Evolutionary conservation across 2,888 invertebrate genomes (phyloP).

Genomic region (Thelaira solivaga): DNA sequence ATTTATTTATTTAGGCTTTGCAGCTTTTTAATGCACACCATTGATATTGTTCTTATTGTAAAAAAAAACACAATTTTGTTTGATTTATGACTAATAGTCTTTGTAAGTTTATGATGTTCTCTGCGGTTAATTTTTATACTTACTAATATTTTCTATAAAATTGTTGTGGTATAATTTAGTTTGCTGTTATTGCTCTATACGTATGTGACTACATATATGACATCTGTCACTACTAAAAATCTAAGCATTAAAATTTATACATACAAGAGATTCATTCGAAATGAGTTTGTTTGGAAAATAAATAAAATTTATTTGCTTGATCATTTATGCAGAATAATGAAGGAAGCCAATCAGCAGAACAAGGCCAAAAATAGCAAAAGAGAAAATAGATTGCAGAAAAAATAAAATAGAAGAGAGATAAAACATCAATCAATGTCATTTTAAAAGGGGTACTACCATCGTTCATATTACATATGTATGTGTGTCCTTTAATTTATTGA

Average conservation of each 20-base stretch:
- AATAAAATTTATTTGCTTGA: constrained; percentile 58
- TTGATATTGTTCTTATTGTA: too few relatives aligned
- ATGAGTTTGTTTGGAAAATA: constrained; percentile 38
- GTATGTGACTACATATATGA: too few relatives aligned
- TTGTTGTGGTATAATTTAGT: too few relatives aligned
- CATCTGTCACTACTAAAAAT: constrained; percentile 18
- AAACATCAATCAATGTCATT: constrained; percentile 62
- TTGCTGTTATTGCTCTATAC: too few relatives aligned
- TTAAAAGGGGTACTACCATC: constrained; percentile 9
- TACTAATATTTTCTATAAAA: too few relatives aligned
- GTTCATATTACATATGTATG: not conserved
- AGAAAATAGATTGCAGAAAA: constrained; percentile 5
- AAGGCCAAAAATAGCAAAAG: constrained; percentile 17
- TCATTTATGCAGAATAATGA: constrained; percentile 59
- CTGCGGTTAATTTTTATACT: too few relatives aligned
- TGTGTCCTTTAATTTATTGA: not conserved
- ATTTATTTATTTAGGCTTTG: too few relatives aligned
- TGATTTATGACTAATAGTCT: too few relatives aligned
- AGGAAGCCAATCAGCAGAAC: constrained; percentile 54
- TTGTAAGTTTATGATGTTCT: too few relatives aligned
- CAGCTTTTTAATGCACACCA: too few relatives aligned
- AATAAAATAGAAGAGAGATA: constrained; percentile 24
- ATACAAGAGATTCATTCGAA: constrained; percentile 26
- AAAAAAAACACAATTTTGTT: too few relatives aligned
- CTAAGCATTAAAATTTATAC: constrained; percentile 39